These are phyloP conservation scores for Marmota monax DNA, from an alignment of 2,113 vertebrate genomes.

Conservation along the genomic window DNA sequence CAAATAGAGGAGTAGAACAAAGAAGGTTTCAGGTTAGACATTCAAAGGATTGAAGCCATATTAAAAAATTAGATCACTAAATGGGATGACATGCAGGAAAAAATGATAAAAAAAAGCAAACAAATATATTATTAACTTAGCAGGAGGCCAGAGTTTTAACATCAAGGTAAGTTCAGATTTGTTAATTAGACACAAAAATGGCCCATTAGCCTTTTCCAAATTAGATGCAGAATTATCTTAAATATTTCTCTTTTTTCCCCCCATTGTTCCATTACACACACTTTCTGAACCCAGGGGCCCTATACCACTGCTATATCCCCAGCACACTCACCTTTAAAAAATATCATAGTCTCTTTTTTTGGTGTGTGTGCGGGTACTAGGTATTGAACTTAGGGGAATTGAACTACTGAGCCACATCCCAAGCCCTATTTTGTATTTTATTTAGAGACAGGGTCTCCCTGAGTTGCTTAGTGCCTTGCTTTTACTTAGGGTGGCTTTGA, in stretches of 20 bases:
- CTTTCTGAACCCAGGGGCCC: too few species aligned
- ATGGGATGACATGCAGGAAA: neutral
- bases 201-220: neutral
- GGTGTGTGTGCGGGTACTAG: too few species aligned
- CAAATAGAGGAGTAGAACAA: neutral
- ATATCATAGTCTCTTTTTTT: too few species aligned
- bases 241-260: neutral
- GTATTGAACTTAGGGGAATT: too few species aligned
- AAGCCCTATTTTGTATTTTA: too few species aligned
- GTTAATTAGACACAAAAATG: neutral
- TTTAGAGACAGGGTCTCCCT: too few species aligned
- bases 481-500: too few species aligned
- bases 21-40: neutral
- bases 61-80: constrained; percentile 15
- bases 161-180: neutral
- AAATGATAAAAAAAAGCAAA: neutral
- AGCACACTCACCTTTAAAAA: too few species aligned
- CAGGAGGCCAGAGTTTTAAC: neutral
- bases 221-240: constrained; percentile 46
- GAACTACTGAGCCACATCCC: too few species aligned
- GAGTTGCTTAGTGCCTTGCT: too few species aligned
- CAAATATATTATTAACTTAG: neutral
- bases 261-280: too few species aligned
- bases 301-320: too few species aligned
- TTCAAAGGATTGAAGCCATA: neutral